Conservation (phyloP, 2,888 invertebrate genomes). For the Noctua janthe region DNA sequence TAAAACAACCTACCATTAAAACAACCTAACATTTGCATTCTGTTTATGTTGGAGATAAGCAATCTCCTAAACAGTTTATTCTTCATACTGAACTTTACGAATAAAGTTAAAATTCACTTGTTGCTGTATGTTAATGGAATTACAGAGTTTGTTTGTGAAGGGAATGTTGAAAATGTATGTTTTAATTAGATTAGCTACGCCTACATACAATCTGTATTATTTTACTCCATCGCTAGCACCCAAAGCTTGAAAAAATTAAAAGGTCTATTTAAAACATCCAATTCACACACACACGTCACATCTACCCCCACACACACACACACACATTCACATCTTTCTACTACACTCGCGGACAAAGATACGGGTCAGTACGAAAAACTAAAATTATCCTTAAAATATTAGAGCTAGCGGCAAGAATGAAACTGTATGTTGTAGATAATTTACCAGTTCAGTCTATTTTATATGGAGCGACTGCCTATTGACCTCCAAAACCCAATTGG, state of each 20-base stretch:
- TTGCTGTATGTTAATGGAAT: constrained; percentile 40
- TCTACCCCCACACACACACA: too few species aligned
- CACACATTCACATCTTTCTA: too few species aligned
- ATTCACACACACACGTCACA: too few species aligned
- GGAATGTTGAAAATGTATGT: constrained; percentile 24
- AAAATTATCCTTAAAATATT: too few species aligned
- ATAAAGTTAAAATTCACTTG: constrained; percentile 41
- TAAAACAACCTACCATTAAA: background rate
- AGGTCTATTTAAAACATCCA: background rate
- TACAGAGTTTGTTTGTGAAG: constrained; percentile 32
- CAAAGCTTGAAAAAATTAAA: background rate
- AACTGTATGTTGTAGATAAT: too few species aligned
- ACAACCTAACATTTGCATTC: background rate
- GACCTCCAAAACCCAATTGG: too few species aligned
- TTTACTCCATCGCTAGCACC: background rate
- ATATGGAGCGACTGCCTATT: too few species aligned
- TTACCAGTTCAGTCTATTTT: too few species aligned
- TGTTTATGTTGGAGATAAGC: constrained; percentile 18
- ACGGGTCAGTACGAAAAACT: too few species aligned
- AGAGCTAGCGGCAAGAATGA: too few species aligned
- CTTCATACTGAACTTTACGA: constrained; percentile 21
- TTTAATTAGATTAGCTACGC: constrained; percentile 21
- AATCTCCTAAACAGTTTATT: constrained; percentile 19
- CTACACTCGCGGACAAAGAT: too few species aligned
- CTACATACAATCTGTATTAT: constrained; percentile 2